phyloP scores from a whole-genome alignment of 2,113 vertebrate genomes.

The Pardalotus punctatus region DNA sequence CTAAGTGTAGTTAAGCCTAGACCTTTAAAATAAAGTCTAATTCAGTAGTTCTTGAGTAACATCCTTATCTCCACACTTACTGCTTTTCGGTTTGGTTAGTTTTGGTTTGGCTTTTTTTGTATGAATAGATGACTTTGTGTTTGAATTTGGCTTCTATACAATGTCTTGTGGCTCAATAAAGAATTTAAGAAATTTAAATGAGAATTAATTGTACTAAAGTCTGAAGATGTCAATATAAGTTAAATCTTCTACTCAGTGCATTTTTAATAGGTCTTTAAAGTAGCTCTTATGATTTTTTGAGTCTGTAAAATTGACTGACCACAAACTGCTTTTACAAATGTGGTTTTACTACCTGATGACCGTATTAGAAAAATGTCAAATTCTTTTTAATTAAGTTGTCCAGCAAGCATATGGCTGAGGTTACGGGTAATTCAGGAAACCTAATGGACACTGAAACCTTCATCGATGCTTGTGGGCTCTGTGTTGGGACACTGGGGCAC shows the following conservation, averaged over 20 bases:
- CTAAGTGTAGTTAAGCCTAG: background rate
- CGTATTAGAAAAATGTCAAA: background rate
- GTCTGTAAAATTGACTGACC: background rate
- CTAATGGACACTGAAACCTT: background rate
- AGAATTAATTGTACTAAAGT: background rate
- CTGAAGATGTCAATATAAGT: background rate
- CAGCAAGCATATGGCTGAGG: background rate
- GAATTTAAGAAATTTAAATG: background rate
- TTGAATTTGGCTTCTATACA: background rate
- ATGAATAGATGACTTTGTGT: background rate
- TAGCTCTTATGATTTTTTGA: background rate
- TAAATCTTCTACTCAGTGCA: background rate
- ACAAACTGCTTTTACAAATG: background rate
- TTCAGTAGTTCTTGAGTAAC: background rate
- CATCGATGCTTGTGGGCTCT: background rate
- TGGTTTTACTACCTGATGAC: background rate
- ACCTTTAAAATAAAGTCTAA: background rate
- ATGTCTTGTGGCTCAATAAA: background rate
- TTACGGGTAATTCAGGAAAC: background rate
- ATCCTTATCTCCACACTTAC: background rate
- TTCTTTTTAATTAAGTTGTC: background rate
- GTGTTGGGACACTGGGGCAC: rapidly evolving
- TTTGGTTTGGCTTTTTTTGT: background rate
- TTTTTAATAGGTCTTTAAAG: background rate
- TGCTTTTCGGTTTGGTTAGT: background rate